Base-by-base conservation (phyloP, 2,797 vertebrate genomes). In the Sebastes trivittatus region DNA sequence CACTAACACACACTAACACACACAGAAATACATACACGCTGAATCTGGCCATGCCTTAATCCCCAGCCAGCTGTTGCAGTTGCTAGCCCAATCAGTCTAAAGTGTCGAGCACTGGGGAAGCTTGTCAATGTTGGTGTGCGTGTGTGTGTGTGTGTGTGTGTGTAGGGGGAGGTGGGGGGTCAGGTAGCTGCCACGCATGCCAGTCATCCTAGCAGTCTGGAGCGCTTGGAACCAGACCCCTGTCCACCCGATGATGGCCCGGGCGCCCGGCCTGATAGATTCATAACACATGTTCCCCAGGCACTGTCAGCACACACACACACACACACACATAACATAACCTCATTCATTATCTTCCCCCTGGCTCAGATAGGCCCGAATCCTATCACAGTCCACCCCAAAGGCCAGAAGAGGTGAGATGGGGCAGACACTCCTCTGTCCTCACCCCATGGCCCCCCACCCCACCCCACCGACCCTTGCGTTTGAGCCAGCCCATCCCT, bases 51-150 rank as follows among this genome's bases (percentile, higher is more conserved):
- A 68, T 85, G 82, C 83, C 75, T 93, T 96, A 96, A 97, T 96
- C 96, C 95, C 84, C 58, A 58, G 38, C 94, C 96, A 95, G 96
- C 96, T 97, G 95, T 95, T 96, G 93, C 92, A 95, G 94, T 96
- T 95, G 94, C 95, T 91, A 82, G 59, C 83, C 93, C 92, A 92
- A 90, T 94, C 82, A 75, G 90, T 91, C 91, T 85, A 71, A 95
- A 96, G 94, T 93, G 82, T 85, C 29, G 89, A 90, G 87, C 80
- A 36, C 73, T 80, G 75, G 84, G 87, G 83, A 83, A 83, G 83
- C 80, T 87, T 70, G 69, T 71, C 22, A 3, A n/a, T 86, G 70
- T 85, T 70, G 84, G 77, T 60, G 78, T 74, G 60, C 80, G 42
- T 77, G 69, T n/a, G 20, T 16, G 60, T 34, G 34, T 67, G 67